Conservation (phyloP, 2,113 vertebrate genomes). For the Thryonomys swinderianus region DNA sequence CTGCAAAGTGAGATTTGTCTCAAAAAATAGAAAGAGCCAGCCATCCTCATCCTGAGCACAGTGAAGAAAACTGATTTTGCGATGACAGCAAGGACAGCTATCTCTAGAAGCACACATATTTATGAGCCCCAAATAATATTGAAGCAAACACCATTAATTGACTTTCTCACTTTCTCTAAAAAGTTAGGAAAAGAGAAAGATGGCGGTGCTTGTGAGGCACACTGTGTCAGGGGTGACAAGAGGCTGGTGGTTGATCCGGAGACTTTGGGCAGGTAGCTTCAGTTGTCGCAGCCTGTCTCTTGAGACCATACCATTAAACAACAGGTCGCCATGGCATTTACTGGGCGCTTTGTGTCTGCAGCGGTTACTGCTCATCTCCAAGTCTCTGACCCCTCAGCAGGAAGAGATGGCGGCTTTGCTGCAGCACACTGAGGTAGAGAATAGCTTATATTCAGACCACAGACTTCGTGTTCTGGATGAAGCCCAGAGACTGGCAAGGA, state of each 20-base stretch:
- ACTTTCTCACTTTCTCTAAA: not conserved
- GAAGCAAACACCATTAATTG: not conserved
- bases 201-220: slow-evolving; percentile 86
- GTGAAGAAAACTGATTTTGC: not conserved
- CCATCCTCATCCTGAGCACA: not conserved
- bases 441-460: too few relatives aligned
- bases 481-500: slow-evolving; percentile 86
- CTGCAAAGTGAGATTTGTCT: too few relatives aligned
- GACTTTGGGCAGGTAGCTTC: not conserved
- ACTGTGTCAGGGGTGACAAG: slow-evolving; percentile 41
- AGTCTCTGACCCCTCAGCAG: slow-evolving; percentile 86
- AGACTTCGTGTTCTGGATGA: slow-evolving; percentile 91
- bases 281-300: not conserved
- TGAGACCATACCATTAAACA: not conserved
- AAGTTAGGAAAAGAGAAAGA: slow-evolving; percentile 72
- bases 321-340: slow-evolving; percentile 86
- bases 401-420: slow-evolving; percentile 87
- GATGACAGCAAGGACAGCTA: not conserved
- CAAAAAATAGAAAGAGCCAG: too few relatives aligned
- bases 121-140: not conserved
- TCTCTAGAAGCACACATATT: not conserved
- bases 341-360: slow-evolving; percentile 92
- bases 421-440: too few relatives aligned
- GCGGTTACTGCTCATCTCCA: slow-evolving; percentile 90
- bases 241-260: slow-evolving; percentile 29